Base-by-base conservation (phyloP, 2,113 vertebrate species). In the Aptenodytes forsteri region DNA sequence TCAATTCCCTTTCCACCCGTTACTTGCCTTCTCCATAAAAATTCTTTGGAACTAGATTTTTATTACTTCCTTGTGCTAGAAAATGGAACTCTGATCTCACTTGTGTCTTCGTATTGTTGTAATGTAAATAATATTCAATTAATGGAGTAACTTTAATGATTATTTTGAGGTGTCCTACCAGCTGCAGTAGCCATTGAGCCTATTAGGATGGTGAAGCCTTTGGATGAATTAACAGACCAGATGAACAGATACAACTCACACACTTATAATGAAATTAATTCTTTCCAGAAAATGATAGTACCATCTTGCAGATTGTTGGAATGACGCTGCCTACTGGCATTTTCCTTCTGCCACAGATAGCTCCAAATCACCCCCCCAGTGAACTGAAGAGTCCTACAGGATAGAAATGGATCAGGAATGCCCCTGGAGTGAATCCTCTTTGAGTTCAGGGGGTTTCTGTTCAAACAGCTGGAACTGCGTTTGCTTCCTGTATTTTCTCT, bases 241-340 rank as follows among this genome's bases (percentile, higher is more conserved):
- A 93, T 91, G 93, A 93, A 90, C 66, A 91, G 66, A 93, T 70
- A 85, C 46, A 79, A 79, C 58, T 96, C 90, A 69, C 0, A 2
- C 61, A 79, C 71, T 95, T 95, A 36, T 6, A 83, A 91, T 0
- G 1, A 92, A 95, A 93, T 72, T 69, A 36, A 85, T 81, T 90
- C 9, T 96, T 96, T 95, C 70, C 80, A 92, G 86, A 82, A 93
- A 96, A 93, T 79, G 62, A 84, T 65, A 82, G 36, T 65, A 84
- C 70, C 81, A 79, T 95, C 91, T 96, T 97, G 84, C 93, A 95
- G 84, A 93, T 69, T 85, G 81, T 94, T 96, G 96, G 93, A 95
- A 85, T 84, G 65, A 61, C 79, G 65, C 66, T 95, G 84, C 61
- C 56, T 94, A 79, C 54, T 89, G 77, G 89, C 69, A 61, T 79